Percentiles rank a stretch among this genome's conserved stretches.
Evolutionary conservation across 2,113 vertebrate species (phyloP).

Genomic region (Oenanthe oenanthe): DNA sequence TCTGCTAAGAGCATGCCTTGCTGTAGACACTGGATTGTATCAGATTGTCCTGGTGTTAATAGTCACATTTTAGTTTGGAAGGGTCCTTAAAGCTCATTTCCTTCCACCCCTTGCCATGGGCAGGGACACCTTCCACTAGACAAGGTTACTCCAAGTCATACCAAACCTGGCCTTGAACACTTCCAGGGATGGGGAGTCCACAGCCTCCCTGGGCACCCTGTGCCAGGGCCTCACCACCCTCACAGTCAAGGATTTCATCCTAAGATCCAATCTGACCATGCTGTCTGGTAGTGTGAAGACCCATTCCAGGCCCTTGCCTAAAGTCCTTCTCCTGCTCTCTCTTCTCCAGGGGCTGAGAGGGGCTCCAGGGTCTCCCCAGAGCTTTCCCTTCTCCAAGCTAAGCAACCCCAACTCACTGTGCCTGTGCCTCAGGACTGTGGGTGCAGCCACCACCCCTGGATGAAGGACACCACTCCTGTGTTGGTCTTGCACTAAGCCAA

Average conservation of each 20-base stretch:
- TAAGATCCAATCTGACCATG: neutral
- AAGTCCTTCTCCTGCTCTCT: neutral
- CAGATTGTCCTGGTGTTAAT: neutral
- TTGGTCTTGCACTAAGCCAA: neutral
- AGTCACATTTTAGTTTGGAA: neutral
- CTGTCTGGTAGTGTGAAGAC: neutral
- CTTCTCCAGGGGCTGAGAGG: neutral
- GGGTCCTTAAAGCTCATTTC: neutral
- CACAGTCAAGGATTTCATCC: neutral
- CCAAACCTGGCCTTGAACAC: neutral
- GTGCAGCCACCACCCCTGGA: neutral
- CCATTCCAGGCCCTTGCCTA: neutral
- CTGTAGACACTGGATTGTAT: fast-evolving
- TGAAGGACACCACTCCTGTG: fast-evolving
- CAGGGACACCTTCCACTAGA: neutral
- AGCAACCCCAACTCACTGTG: neutral
- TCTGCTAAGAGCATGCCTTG: neutral
- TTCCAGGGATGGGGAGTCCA: neutral
- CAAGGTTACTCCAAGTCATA: neutral
- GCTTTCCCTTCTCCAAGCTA: neutral
- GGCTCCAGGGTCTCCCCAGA: too few relatives aligned
- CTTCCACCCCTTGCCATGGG: neutral
- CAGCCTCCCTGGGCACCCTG: neutral
- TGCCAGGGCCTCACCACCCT: neutral
- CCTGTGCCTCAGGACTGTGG: neutral